Conservation (phyloP, 2,797 vertebrate genomes). For the Xenentodon cancila region DNA sequence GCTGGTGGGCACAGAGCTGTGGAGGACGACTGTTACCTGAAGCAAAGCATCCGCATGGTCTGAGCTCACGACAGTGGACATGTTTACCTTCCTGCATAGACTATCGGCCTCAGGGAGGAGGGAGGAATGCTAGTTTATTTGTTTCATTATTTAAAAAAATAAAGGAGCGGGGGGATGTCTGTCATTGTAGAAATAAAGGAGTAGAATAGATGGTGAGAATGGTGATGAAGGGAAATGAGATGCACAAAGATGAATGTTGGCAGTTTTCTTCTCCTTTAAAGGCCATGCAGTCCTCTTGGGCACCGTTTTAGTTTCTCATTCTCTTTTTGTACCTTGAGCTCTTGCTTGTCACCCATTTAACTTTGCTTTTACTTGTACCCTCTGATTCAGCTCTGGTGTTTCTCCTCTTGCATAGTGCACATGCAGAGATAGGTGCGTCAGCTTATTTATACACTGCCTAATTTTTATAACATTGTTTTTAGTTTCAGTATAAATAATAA, state of each 20-base stretch:
- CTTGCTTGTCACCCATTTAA: slow-evolving; percentile 36
- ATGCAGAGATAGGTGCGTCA: background rate
- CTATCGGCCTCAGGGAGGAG: slow-evolving; percentile 64
- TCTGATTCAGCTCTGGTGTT: slow-evolving; percentile 31
- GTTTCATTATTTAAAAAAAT: slow-evolving; percentile 45
- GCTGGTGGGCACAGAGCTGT: slow-evolving; percentile 70
- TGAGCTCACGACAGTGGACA: slow-evolving; percentile 81
- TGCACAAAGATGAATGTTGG: slow-evolving; percentile 59
- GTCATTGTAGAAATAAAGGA: slow-evolving; percentile 54
- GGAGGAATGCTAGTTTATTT: slow-evolving; percentile 40
- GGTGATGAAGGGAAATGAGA: slow-evolving; percentile 55
- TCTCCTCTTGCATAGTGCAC: slow-evolving; percentile 23
- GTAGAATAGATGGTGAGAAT: slow-evolving; percentile 53
- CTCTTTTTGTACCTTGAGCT: slow-evolving; percentile 55
- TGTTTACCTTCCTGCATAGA: slow-evolving; percentile 82
- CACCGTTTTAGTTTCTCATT: slow-evolving; percentile 49
- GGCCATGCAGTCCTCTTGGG: slow-evolving; percentile 45
- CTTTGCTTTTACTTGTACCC: slow-evolving; percentile 26
- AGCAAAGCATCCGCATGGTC: slow-evolving; percentile 74
- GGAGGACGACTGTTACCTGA: slow-evolving; percentile 78
- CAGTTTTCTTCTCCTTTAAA: slow-evolving; percentile 58
- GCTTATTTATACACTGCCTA: background rate
- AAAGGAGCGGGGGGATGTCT: slow-evolving; percentile 37
- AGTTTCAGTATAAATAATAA: background rate
- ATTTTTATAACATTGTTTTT: background rate